These are phyloP conservation scores for zebrafish (Danio rerio) DNA, from an alignment of 2,113 vertebrate species.

Conservation along the genomic window DNA sequence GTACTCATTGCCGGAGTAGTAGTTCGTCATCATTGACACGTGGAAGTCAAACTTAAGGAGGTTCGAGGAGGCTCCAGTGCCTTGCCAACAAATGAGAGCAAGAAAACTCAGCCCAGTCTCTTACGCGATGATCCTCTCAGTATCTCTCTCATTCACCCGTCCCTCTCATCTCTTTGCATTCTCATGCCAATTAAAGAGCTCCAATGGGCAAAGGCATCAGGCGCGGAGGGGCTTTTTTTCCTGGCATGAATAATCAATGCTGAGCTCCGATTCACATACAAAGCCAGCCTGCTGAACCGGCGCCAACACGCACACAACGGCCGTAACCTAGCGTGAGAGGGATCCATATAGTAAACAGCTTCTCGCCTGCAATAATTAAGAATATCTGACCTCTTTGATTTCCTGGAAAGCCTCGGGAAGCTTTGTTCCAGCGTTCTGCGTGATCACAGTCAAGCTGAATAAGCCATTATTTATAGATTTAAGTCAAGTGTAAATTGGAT, in stretches of 20 bases:
- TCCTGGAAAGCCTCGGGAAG: neutral
- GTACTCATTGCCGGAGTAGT: conserved; percentile 58
- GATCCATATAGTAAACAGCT: conserved; percentile 10
- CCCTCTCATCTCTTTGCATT: conserved; percentile 58
- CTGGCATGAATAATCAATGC: conserved; percentile 87
- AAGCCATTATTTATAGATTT: neutral
- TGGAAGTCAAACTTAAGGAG: neutral
- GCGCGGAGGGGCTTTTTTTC: conserved; percentile 65
- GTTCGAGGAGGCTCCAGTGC: neutral
- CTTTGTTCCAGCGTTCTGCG: neutral
- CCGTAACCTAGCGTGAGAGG: neutral
- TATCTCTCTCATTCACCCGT: conserved; percentile 42
- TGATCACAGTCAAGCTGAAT: neutral
- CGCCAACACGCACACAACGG: conserved; percentile 21
- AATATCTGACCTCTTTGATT: neutral
- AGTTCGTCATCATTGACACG: conserved; percentile 63
- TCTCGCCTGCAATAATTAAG: conserved; percentile 8
- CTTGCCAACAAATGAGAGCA: conserved; percentile 28
- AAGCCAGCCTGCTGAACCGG: conserved; percentile 14
- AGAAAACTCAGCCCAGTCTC: conserved; percentile 34
- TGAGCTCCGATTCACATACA: conserved; percentile 70
- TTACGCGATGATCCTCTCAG: conserved; percentile 8
- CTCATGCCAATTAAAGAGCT: conserved; percentile 77
- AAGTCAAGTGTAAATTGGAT: neutral
- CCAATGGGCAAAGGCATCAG: conserved; percentile 71